Conservation (phyloP, 2,888 invertebrate species). For the Spisula solida region DNA sequence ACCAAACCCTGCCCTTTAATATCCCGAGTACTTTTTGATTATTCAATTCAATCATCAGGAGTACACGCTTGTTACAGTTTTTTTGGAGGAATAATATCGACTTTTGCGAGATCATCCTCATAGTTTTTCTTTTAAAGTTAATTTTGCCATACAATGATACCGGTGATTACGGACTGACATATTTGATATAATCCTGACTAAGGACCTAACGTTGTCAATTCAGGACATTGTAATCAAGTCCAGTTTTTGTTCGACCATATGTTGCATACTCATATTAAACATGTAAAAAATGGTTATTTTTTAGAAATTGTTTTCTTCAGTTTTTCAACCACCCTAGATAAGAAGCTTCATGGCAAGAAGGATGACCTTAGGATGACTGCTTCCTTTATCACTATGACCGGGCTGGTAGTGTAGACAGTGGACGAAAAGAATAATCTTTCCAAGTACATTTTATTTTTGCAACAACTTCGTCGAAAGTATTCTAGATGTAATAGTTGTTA, state of each 20-base stretch:
- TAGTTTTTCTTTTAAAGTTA: not conserved
- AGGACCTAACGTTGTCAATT: not conserved
- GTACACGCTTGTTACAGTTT: not conserved
- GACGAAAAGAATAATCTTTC: too few relatives aligned
- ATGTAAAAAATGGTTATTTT: not conserved
- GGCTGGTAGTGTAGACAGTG: too few relatives aligned
- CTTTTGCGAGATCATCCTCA: not conserved
- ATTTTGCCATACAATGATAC: not conserved
- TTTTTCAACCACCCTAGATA: not conserved
- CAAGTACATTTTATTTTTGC: too few relatives aligned
- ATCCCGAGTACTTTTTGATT: constrained; percentile 30
- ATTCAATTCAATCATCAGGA: constrained; percentile 28
- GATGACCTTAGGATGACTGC: too few relatives aligned
- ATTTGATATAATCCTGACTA: not conserved
- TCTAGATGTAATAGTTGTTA: too few relatives aligned
- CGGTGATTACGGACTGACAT: not conserved
- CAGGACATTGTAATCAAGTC: not conserved
- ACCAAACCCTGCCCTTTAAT: constrained; percentile 30
- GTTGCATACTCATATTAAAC: not conserved
- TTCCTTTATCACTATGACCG: too few relatives aligned
- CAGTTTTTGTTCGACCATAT: not conserved
- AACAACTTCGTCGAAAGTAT: too few relatives aligned
- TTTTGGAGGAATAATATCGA: not conserved
- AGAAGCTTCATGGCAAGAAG: too few relatives aligned
- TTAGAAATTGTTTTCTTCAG: not conserved